phyloP scores from a whole-genome alignment of 2,113 vertebrate genomes.

The Nycticryphes semicollaris region DNA sequence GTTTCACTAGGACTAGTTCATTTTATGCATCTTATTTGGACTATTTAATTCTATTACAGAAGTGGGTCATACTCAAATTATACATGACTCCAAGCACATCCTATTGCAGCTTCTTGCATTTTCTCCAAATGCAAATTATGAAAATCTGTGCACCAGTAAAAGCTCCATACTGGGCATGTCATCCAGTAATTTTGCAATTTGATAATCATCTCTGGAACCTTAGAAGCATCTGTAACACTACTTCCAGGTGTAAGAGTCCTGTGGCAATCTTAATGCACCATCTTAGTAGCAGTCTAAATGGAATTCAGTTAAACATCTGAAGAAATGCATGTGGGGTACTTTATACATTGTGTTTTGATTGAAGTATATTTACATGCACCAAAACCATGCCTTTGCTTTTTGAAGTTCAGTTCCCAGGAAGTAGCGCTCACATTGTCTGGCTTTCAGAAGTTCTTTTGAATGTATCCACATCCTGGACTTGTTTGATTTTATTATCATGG shows the following conservation, averaged over 20 bases:
- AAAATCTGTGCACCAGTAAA: not conserved
- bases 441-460: not conserved
- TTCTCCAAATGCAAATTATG: conserved; percentile 3
- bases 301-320: not conserved
- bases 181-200: not conserved
- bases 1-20: not conserved
- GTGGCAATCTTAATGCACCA: not conserved
- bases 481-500: not conserved
- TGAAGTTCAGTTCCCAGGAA: not conserved
- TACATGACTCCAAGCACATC: conserved; percentile 22
- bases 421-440: not conserved
- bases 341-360: not conserved
- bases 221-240: not conserved
- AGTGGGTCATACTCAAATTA: conserved; percentile 41
- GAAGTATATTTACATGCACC: not conserved
- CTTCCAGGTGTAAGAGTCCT: not conserved
- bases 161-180: not conserved
- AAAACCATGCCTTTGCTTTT: not conserved
- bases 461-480: not conserved
- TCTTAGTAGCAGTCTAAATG: not conserved
- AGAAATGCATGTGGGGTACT: not conserved
- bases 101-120: not conserved
- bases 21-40: not conserved
- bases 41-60: conserved; percentile 13
- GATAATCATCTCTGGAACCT: not conserved